Base-by-base conservation (phyloP, 2,888 invertebrate genomes). In the Plebejus melissa region DNA sequence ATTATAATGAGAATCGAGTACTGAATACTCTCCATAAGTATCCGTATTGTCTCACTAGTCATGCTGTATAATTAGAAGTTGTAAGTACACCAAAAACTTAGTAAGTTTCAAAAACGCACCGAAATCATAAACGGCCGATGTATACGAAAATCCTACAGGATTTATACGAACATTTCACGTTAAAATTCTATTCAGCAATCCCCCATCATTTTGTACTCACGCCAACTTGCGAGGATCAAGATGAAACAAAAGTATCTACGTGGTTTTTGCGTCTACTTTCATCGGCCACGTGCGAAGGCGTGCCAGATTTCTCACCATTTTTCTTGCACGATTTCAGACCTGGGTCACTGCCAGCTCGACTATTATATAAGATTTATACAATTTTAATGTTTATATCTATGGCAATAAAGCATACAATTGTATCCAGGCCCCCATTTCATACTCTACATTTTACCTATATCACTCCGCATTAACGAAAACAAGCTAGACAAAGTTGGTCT, bases 341-440 rank as follows among this genome's bases (percentile, higher is more conserved):
- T 81, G 81, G 80, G 78, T 78, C 80, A 78, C 77, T 82, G 82
- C 81, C 82, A 82, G 79, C 80, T 79, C 77, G 79, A 79, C 81
- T 79, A 80, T 80, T 80, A 80, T 71, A 60, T 58, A 70, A n/a
- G 58, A 71, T 71, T 71, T 46, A 71, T 58, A 71, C 32, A 41
- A 71, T 58, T 58, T 71, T 60, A 75, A 72, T 71, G 57, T 75
- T 75, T 71, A 60, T 75, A 75, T 71, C 75, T 71, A 75, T 60
- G 58, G 71, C 28, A 6, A 22, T 75, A 75, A 75, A 75, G 75
- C 32, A 71, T 41, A 75, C 46, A 71, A 72, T 75, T 60, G 71
- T 58, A 60, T 60, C 57, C 32, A 70, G 22, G 16, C 32, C 16
- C 16, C 9, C 41, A 60, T 75, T 71, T 71, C 22, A 69, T 57